Conservation (phyloP, 2,888 invertebrate genomes). For the Cylloceria caligata region DNA sequence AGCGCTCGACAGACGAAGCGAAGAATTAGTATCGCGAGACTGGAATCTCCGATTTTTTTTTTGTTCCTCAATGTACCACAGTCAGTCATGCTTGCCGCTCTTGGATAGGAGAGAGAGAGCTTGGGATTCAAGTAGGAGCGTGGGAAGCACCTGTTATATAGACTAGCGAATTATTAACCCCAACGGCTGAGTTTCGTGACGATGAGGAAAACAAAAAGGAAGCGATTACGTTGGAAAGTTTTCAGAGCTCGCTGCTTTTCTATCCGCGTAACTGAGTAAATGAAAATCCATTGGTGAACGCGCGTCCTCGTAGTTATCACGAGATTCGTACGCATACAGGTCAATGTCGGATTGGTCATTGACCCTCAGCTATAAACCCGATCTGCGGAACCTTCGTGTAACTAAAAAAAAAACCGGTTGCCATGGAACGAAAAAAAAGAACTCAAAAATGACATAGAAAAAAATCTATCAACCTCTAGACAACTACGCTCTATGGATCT, state of each 20-base stretch:
- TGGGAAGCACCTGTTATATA: conserved; percentile 46
- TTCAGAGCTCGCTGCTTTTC: neutral
- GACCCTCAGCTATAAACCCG: neutral
- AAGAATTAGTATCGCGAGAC: conserved; percentile 50
- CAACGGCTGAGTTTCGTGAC: conserved; percentile 6
- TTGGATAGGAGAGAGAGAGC: conserved; percentile 16
- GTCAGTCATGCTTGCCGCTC: neutral
- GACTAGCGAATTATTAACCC: conserved; percentile 12
- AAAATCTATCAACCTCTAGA: too few species aligned
- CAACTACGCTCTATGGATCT: too few species aligned
- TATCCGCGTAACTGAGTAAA: neutral
- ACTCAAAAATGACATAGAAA: too few species aligned
- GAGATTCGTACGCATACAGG: neutral
- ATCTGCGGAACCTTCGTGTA: too few species aligned
- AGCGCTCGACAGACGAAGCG: conserved; percentile 34
- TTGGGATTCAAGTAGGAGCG: conserved; percentile 33
- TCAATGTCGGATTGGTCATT: neutral
- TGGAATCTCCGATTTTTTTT: conserved; percentile 30
- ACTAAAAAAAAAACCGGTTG: too few species aligned
- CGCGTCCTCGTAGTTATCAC: neutral
- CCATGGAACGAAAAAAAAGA: too few species aligned
- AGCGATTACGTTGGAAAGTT: conserved; percentile 22
- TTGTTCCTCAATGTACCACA: neutral
- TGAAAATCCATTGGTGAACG: neutral
- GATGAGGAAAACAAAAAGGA: conserved; percentile 12